Percentiles rank a stretch among this genome's conserved stretches.
phyloP scores from a whole-genome alignment of 2,113 vertebrate species.

The Clinocottus analis region DNA sequence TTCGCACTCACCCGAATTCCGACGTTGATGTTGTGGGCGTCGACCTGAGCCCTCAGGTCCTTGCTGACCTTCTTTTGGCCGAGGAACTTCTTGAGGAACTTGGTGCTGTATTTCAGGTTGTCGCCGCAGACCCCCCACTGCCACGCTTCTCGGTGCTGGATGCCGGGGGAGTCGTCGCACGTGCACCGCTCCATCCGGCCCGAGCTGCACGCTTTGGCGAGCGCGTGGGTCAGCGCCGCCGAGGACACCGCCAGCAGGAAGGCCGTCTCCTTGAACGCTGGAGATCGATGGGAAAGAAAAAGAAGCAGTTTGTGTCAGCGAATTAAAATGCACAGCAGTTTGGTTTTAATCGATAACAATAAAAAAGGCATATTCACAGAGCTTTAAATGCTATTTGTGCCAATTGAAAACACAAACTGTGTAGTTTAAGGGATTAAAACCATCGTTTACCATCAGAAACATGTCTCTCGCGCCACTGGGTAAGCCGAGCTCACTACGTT shows the following conservation, averaged over 20 bases:
- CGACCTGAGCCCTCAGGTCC: constrained; percentile 93
- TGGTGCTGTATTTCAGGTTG: constrained; percentile 98
- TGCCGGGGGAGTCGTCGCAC: constrained; percentile 94
- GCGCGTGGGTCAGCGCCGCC: constrained; percentile 91
- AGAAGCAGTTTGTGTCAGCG: background rate
- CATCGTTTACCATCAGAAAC: background rate
- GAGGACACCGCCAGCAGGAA: constrained; percentile 95
- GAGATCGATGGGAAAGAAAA: background rate
- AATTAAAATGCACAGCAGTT: background rate
- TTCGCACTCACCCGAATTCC: constrained; percentile 90
- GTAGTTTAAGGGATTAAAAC: background rate
- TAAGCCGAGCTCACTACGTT: constrained; percentile 26
- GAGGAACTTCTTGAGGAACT: constrained; percentile 95
- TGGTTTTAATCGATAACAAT: background rate
- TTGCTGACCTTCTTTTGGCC: constrained; percentile 94
- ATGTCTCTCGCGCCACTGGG: constrained; percentile 2
- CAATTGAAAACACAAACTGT: background rate
- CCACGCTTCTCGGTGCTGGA: constrained; percentile 97
- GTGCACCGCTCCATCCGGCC: constrained; percentile 99
- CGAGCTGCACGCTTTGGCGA: constrained; percentile 95
- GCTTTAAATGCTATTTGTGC: background rate
- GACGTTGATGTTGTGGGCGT: constrained; percentile 94
- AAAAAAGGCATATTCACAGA: background rate
- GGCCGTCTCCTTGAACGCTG: constrained; percentile 97
- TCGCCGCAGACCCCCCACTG: constrained; percentile 98